Evolutionary conservation across 2,888 invertebrate genomes (phyloP).

Genomic region (Himalopsyche tibetana): DNA sequence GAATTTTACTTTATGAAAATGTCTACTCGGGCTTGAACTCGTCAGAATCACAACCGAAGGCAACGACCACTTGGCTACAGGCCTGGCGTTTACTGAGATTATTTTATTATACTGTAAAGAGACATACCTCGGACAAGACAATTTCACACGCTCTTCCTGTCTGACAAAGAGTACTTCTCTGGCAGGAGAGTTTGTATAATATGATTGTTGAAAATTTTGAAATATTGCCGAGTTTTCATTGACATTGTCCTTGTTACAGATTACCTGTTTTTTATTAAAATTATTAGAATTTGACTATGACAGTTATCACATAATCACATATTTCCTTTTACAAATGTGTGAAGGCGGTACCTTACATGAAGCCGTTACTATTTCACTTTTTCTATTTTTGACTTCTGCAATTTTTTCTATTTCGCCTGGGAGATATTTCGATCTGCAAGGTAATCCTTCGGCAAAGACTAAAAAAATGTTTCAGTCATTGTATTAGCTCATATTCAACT

Average conservation of each 20-base stretch:
- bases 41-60: too few species aligned
- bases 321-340: too few species aligned
- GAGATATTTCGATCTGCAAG: conserved; percentile 68
- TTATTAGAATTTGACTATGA: too few species aligned
- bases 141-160: background rate
- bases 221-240: background rate
- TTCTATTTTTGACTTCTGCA: conserved; percentile 56
- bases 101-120: background rate
- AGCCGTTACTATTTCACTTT: conserved; percentile 70
- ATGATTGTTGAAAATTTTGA: background rate
- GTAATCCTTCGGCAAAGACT: conserved; percentile 69
- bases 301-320: too few species aligned
- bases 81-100: too few species aligned
- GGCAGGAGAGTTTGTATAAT: background rate
- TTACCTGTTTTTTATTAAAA: background rate
- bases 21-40: too few species aligned
- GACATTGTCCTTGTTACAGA: background rate
- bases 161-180: background rate
- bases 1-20: too few species aligned
- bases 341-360: conserved; percentile 69
- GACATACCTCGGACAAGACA: conserved; percentile 19
- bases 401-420: conserved; percentile 46
- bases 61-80: too few species aligned
- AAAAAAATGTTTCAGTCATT: conserved; percentile 27
- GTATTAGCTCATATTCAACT: too few species aligned